Conservation (phyloP, 2,888 invertebrate species). For the Eustalomyia histrio region DNA sequence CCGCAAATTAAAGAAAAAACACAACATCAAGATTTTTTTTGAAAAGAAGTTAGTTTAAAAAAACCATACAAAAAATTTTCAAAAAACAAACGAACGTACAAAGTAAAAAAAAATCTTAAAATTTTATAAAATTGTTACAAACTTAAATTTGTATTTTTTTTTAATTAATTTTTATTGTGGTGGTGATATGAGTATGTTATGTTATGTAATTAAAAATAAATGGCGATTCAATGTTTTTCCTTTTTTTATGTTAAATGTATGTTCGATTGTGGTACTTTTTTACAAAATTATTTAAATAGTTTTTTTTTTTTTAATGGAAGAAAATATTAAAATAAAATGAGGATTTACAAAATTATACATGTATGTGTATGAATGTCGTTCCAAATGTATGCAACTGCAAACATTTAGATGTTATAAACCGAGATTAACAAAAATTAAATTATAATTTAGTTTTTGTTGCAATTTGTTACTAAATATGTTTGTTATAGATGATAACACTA, state of each 20-base stretch:
- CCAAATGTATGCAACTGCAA: slow-evolving; percentile 48
- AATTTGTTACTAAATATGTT: neutral
- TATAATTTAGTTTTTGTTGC: slow-evolving; percentile 15
- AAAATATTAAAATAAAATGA: neutral
- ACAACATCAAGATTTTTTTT: slow-evolving; percentile 74
- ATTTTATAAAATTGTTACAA: slow-evolving; percentile 51
- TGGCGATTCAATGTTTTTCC: neutral
- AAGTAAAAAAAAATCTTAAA: slow-evolving; percentile 31
- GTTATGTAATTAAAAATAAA: neutral
- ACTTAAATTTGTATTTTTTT: neutral
- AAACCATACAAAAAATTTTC: slow-evolving; percentile 70
- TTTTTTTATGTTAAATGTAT: neutral
- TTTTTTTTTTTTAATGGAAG: too few relatives aligned
- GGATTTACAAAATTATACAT: slow-evolving; percentile 1
- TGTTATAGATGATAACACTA: slow-evolving; percentile 1
- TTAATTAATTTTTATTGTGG: neutral
- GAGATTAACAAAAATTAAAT: neutral
- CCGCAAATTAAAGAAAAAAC: slow-evolving; percentile 73
- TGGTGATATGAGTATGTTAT: neutral
- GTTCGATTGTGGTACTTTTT: neutral
- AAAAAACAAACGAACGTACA: slow-evolving; percentile 66
- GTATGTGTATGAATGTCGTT: slow-evolving; percentile 1
- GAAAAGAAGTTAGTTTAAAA: slow-evolving; percentile 45
- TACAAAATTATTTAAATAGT: neutral
- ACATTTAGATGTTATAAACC: slow-evolving; percentile 20